Evolutionary conservation across 2,113 vertebrate genomes (phyloP).

Genomic region (Platysteira castanea): DNA sequence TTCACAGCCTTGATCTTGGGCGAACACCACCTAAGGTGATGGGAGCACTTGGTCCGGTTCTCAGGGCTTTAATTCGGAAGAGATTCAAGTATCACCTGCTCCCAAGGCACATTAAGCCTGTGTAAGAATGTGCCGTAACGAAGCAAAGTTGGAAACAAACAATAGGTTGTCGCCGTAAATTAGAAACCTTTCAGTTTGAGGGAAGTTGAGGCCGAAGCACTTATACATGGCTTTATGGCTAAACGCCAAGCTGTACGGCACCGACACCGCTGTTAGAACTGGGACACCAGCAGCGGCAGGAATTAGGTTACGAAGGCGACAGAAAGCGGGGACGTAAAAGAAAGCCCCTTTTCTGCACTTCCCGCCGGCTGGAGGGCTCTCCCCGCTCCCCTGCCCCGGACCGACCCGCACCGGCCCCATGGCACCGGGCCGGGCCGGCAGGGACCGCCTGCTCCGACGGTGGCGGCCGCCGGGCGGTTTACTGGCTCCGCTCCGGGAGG

Average conservation of each 20-base stretch:
- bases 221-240: fast-evolving
- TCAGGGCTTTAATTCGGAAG: not conserved
- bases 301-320: not conserved
- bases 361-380: not conserved
- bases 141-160: not conserved
- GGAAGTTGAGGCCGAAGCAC: not conserved
- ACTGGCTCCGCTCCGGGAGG: not conserved
- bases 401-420: not conserved
- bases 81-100: not conserved
- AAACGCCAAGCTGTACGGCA: not conserved
- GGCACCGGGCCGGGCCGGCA: not conserved
- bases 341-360: not conserved
- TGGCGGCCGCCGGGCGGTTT: not conserved
- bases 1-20: not conserved
- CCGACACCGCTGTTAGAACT: not conserved
- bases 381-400: too few relatives aligned
- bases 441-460: not conserved
- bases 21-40: not conserved
- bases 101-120: not conserved
- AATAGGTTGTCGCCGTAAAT: not conserved
- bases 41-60: not conserved
- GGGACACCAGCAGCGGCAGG: not conserved
- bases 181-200: not conserved
- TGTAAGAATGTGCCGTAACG: not conserved
- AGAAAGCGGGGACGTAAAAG: not conserved